phyloP scores from a whole-genome alignment of 2,888 invertebrate genomes.

The Eupithecia abbreviata region DNA sequence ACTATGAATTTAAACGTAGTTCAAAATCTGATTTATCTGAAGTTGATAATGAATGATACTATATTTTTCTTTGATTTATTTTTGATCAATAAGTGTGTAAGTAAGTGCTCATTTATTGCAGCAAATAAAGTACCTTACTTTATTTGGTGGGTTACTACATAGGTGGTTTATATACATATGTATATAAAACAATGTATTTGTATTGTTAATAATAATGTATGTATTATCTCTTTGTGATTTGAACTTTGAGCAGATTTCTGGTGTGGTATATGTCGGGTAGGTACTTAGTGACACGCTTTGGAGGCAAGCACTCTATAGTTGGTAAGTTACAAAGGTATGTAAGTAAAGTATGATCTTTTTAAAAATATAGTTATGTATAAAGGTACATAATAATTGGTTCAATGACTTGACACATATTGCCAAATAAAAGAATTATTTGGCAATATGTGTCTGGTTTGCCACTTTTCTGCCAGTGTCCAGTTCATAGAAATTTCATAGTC shows the following conservation, averaged over 20 bases:
- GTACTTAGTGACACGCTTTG: not conserved
- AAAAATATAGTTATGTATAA: not conserved
- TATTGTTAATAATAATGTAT: not conserved
- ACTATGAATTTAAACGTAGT: not conserved
- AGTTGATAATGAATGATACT: not conserved
- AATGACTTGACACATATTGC: too few relatives aligned
- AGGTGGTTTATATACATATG: not conserved
- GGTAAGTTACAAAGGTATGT: not conserved
- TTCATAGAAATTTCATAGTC: too few relatives aligned
- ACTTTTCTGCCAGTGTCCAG: too few relatives aligned
- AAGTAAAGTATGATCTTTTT: not conserved
- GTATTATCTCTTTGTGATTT: too few relatives aligned
- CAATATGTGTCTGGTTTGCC: too few relatives aligned
- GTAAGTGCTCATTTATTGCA: not conserved
- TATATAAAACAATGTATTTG: not conserved
- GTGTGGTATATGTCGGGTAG: not conserved
- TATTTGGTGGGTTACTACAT: too few relatives aligned
- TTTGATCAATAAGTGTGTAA: not conserved
- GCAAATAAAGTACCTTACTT: too few relatives aligned
- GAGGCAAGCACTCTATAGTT: not conserved
- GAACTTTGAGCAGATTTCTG: not conserved
- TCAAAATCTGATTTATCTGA: not conserved
- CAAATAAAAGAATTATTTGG: too few relatives aligned
- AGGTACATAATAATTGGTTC: not conserved
- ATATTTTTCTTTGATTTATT: not conserved